Conservation (phyloP, 2,888 invertebrate species). For the Hyles lineata region DNA sequence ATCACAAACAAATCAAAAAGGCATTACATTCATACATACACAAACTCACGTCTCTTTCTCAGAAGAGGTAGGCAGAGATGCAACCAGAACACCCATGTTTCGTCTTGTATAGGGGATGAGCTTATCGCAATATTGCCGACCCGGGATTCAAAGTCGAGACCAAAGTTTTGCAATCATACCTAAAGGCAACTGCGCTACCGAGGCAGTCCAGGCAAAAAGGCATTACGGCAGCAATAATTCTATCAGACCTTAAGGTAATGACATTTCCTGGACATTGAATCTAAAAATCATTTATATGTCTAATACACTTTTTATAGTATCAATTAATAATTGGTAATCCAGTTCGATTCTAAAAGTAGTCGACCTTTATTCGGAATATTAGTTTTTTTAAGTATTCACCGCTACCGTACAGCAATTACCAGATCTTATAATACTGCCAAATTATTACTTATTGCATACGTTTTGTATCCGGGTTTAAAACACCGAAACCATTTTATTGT, state of each 20-base stretch:
- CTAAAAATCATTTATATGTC: background rate
- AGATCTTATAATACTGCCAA: constrained; percentile 8
- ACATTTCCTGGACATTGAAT: constrained; percentile 11
- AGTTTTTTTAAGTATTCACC: background rate
- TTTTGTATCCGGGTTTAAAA: constrained; percentile 8
- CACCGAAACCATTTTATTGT: background rate
- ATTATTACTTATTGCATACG: constrained; percentile 4
- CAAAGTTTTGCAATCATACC: no score
- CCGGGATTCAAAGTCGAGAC: no score
- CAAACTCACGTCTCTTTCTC: no score
- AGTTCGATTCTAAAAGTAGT: constrained; percentile 27
- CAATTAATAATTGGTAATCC: background rate
- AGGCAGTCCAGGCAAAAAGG: background rate
- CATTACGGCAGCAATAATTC: background rate
- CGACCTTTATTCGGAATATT: constrained; percentile 30
- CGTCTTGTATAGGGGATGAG: no score
- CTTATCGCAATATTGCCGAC: no score
- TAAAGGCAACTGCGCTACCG: no score
- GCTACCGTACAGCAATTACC: background rate
- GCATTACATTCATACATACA: no score
- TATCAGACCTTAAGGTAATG: background rate
- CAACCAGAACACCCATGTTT: no score
- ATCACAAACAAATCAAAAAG: no score
- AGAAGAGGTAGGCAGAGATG: no score
- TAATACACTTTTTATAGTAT: background rate